Evolutionary conservation across 2,797 vertebrate genomes (phyloP).

Genomic region (Scyliorhinus canicula): DNA sequence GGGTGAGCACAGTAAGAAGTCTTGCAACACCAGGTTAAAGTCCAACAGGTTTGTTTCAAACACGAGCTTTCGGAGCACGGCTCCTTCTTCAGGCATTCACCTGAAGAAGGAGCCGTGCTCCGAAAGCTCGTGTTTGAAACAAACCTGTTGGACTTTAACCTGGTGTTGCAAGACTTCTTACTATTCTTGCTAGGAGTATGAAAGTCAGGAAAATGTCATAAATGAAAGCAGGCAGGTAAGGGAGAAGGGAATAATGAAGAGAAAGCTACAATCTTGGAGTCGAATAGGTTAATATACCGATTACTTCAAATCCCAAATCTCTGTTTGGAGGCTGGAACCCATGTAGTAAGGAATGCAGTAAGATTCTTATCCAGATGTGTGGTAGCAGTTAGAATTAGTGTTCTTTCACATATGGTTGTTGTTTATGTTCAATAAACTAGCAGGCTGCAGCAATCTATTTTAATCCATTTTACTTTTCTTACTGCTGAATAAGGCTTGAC

Average conservation of each 20-base stretch:
- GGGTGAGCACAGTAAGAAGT: too few relatives aligned
- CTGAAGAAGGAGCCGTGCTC: too few relatives aligned
- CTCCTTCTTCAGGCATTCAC: too few relatives aligned
- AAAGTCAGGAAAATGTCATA: background rate
- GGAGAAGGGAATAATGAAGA: background rate
- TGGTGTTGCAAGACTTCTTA: too few relatives aligned
- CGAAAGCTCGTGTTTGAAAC: too few relatives aligned
- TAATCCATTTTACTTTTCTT: constrained; percentile 23
- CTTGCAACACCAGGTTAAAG: too few relatives aligned
- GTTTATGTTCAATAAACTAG: constrained; percentile 26
- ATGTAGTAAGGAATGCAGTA: constrained; percentile 23
- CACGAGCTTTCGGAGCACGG: too few relatives aligned
- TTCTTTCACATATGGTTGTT: constrained; percentile 22
- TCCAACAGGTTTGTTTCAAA: too few relatives aligned
- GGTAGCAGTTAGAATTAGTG: constrained; percentile 24
- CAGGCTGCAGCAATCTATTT: constrained; percentile 21
- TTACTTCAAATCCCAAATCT: background rate
- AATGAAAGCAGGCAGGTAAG: background rate
- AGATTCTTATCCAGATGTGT: constrained; percentile 19
- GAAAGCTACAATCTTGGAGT: background rate
- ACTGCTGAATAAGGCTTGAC: background rate
- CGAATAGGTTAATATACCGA: constrained; percentile 14
- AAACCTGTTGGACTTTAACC: too few relatives aligned
- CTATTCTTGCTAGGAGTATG: background rate
- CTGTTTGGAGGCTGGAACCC: constrained; percentile 27